Conservation (phyloP, 2,113 vertebrate species). For the Mungos mungo region DNA sequence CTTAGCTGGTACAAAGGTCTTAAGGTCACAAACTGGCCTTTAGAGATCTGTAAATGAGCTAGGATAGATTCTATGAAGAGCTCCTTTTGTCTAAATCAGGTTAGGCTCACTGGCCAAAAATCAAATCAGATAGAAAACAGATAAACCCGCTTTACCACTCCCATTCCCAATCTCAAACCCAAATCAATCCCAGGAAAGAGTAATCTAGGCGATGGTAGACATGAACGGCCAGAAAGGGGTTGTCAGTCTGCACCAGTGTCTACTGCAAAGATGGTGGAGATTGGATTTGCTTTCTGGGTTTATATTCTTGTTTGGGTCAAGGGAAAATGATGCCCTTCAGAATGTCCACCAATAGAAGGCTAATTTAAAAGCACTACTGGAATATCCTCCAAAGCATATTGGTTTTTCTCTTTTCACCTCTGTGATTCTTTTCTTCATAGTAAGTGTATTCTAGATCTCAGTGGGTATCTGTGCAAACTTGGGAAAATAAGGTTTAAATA, state of each 20-base stretch:
- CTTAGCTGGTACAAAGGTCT: neutral
- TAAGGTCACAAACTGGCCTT: neutral
- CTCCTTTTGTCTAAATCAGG: neutral
- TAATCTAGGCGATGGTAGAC: neutral
- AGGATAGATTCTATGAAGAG: neutral
- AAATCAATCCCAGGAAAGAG: neutral
- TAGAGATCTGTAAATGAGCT: neutral
- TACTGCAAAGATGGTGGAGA: neutral
- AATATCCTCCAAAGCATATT: neutral
- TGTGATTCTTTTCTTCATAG: neutral
- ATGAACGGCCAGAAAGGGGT: neutral
- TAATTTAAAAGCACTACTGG: neutral
- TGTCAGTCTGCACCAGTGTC: neutral
- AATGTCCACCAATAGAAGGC: neutral
- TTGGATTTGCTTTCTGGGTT: neutral
- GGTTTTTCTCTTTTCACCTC: neutral
- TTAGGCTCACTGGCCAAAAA: neutral
- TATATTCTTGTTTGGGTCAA: neutral
- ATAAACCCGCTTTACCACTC: neutral
- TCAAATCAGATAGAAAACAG: neutral
- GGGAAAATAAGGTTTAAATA: slow-evolving; percentile 4
- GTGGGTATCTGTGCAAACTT: neutral
- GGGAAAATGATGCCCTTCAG: neutral
- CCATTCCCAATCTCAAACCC: neutral
- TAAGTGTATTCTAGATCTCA: neutral